Percentiles rank a stretch among this genome's conserved stretches.
Evolutionary conservation across 2,888 invertebrate genomes (phyloP).

Genomic region (Rutpela maculata): DNA sequence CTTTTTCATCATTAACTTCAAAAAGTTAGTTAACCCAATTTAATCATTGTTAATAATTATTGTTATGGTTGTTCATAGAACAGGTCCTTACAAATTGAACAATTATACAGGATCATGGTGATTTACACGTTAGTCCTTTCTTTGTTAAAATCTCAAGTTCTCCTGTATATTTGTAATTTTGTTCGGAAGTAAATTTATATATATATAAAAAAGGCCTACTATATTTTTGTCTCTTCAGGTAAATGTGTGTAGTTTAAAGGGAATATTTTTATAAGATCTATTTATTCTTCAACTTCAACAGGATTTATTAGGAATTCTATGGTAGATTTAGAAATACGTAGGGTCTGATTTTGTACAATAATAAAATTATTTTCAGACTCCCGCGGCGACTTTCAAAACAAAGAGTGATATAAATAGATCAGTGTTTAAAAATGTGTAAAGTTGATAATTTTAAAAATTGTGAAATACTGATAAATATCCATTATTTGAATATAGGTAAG

Average conservation of each 20-base stretch:
- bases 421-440: slow-evolving; percentile 15
- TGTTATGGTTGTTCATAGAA: slow-evolving; percentile 58
- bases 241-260: slow-evolving; percentile 52
- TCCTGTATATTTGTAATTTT: slow-evolving; percentile 51
- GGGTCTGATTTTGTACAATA: slow-evolving; percentile 20
- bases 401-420: slow-evolving; percentile 8
- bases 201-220: slow-evolving; percentile 65
- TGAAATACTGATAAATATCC: neutral
- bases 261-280: slow-evolving; percentile 58
- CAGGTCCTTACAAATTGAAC: slow-evolving; percentile 53
- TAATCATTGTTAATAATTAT: slow-evolving; percentile 61
- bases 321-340: slow-evolving; percentile 22
- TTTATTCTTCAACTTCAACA: slow-evolving; percentile 48
- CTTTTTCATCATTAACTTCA: neutral
- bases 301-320: slow-evolving; percentile 29
- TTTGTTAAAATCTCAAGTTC: slow-evolving; percentile 4
- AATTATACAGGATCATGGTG: slow-evolving; percentile 44
- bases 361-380: slow-evolving; percentile 18
- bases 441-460: neutral
- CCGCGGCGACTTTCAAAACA: slow-evolving; percentile 8
- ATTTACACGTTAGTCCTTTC: neutral
- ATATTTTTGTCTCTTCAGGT: slow-evolving; percentile 67
- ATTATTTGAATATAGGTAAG: slow-evolving; percentile 23
- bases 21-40: slow-evolving; percentile 38
- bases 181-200: slow-evolving; percentile 48